Base-by-base conservation (phyloP, 2,113 vertebrate genomes). In the Alaudala cheleensis region DNA sequence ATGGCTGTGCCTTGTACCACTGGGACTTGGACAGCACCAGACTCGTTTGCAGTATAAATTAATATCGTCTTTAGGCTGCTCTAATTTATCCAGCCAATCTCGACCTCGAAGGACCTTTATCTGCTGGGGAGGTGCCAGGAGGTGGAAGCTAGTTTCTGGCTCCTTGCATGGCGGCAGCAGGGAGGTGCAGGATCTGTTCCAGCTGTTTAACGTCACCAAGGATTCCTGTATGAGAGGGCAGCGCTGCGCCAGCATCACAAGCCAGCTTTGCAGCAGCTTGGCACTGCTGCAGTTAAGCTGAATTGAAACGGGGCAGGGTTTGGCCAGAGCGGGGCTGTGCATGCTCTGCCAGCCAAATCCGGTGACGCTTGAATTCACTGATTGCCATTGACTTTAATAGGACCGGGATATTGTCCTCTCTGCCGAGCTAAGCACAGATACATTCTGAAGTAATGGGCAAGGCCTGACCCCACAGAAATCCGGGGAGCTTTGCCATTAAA, bases 201-300 rank as follows among this genome's bases (percentile, higher is more conserved):
- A 94, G 95, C 70, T 69, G 81, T 71, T 85, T 58, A 44, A 40
- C 62, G 78, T 95, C 96, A 92, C 81, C 66, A 72, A 90, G 87
- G 91, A 91, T 86, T 95, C 88, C 86, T 78, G 80, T 37, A 40
- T 1, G 72, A 80, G 76, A 53, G 42, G 88, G 88, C 67, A 85
- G 85, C 2, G 12, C 74, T 45, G 90, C 9, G 26, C 84, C 61
- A 72, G 89, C 92, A 87, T 67, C 66, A 58, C 22, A 20, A 31
- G 84, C 33, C 74, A 54, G 74, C 56, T 28, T 73, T 0, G 3
- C 71, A 62, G 77, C 61, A 33, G 70, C 78, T 86, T 91, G 95
- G 89, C 74, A 76, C 29, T 11, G 87, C 89, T 40, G 65, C 29
- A 3, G 86, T 57, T 51, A 22, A 85, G 78, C 72, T 89, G 86